phyloP scores from a whole-genome alignment of 1,140 invertebrate genomes.

The Heliconius nattereri region DNA sequence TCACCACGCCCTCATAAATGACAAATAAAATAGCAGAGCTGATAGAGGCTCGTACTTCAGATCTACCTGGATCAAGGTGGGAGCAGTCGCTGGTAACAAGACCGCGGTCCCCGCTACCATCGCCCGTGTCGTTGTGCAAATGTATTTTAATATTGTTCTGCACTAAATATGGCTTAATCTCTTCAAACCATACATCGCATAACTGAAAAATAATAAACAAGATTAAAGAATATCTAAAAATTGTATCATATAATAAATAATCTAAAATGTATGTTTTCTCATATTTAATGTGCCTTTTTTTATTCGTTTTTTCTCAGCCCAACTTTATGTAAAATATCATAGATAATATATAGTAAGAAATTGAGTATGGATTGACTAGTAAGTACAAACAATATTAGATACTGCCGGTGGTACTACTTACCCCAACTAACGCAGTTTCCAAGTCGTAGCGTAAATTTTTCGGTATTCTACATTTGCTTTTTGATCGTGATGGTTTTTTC shows the following conservation, averaged over 20 bases:
- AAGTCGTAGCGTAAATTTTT: conserved; percentile 65
- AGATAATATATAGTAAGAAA: not conserved
- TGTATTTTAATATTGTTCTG: conserved; percentile 74
- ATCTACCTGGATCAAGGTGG: conserved; percentile 71
- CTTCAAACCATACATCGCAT: conserved; percentile 75
- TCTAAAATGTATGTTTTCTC: not conserved
- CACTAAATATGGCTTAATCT: conserved; percentile 71
- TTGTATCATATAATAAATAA: not conserved
- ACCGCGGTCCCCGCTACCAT: conserved; percentile 46
- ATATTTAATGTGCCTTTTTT: not conserved
- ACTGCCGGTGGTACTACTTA: not conserved
- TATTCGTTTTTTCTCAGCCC: not conserved
- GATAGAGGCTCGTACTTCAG: conserved; percentile 64
- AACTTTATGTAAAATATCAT: not conserved
- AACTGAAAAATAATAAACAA: conserved; percentile 46
- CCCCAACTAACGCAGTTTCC: conserved; percentile 70
- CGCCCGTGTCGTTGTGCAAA: conserved; percentile 43
- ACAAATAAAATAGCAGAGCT: conserved; percentile 39
- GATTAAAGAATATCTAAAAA: not conserved
- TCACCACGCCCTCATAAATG: no score
- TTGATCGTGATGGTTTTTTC: conserved; percentile 41
- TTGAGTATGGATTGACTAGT: not conserved
- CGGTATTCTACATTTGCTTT: conserved; percentile 58
- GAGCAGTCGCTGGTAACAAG: conserved; percentile 46
- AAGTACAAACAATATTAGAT: not conserved